Conservation (phyloP, 2,113 vertebrate genomes). For the Salvator merianae region DNA sequence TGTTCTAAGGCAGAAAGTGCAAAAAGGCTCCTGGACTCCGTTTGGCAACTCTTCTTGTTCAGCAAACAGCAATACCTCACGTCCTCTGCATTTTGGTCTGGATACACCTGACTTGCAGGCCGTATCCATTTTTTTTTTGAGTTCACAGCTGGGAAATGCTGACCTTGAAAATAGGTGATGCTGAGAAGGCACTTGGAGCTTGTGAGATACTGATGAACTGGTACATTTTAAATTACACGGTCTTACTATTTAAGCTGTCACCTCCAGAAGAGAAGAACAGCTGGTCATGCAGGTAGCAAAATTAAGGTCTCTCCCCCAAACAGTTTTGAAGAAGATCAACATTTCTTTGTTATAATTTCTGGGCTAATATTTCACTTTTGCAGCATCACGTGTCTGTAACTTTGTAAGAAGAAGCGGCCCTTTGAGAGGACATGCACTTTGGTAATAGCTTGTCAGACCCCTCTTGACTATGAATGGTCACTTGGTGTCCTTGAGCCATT, state of each 20-base stretch:
- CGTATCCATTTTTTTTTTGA: not conserved
- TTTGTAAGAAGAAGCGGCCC: not conserved
- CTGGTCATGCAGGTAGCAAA: slow-evolving; percentile 38
- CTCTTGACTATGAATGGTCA: not conserved
- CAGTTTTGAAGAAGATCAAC: not conserved
- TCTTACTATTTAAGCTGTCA: slow-evolving; percentile 34
- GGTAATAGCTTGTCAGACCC: slow-evolving; percentile 13
- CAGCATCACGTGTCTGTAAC: not conserved
- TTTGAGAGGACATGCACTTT: slow-evolving; percentile 22
- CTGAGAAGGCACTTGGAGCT: not conserved
- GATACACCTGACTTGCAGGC: not conserved
- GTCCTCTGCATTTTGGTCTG: not conserved
- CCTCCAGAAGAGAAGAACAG: slow-evolving; percentile 30
- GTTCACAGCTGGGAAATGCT: not conserved
- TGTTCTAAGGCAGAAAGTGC: too few relatives aligned
- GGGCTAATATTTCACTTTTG: not conserved
- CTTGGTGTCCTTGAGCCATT: too few relatives aligned
- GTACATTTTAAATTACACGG: slow-evolving; percentile 24
- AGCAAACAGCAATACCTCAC: not conserved
- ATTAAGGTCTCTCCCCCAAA: slow-evolving; percentile 34
- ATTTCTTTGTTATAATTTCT: slow-evolving; percentile 1
- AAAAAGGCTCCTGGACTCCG: too few relatives aligned
- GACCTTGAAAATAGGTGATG: slow-evolving; percentile 18
- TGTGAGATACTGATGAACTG: not conserved
- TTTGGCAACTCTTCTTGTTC: not conserved